Percentiles rank a stretch among this genome's conserved stretches.
Conservation (phyloP, 2,888 invertebrate species). For the Chelonus formosanus region DNA sequence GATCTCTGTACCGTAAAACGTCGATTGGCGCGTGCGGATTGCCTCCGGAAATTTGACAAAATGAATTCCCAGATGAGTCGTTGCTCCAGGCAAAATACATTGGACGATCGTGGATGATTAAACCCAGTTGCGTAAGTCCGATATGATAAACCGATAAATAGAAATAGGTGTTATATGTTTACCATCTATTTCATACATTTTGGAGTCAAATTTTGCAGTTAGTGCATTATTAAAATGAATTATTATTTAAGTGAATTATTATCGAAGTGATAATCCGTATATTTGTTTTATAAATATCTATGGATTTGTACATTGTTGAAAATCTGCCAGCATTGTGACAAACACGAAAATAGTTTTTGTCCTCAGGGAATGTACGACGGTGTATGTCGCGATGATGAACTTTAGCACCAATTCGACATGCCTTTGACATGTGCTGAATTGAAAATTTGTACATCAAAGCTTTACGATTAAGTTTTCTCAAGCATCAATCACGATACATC, state of each 20-base stretch:
- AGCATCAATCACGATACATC: conserved; percentile 13
- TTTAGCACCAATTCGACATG: conserved; percentile 16
- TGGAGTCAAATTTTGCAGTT: not conserved
- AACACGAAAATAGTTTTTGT: conserved; percentile 4
- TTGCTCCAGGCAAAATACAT: conserved; percentile 14
- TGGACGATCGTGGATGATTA: conserved; percentile 19
- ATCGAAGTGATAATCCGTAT: not conserved
- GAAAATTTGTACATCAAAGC: conserved; percentile 19
- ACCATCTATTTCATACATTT: not conserved
- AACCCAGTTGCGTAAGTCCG: conserved; percentile 12
- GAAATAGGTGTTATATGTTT: conserved; percentile 1
- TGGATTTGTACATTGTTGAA: not conserved
- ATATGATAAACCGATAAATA: conserved; percentile 16
- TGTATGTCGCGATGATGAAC: conserved; percentile 14
- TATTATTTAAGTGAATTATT: conserved; percentile 4
- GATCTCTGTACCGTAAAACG: conserved; percentile 4
- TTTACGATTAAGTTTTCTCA: conserved; percentile 15
- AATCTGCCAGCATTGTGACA: conserved; percentile 1
- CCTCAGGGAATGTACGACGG: conserved; percentile 7
- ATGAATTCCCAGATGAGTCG: conserved; percentile 24
- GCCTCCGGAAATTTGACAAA: conserved; percentile 20
- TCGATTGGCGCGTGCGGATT: conserved; percentile 13
- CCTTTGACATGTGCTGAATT: conserved; percentile 16
- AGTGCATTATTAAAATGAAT: conserved; percentile 2
- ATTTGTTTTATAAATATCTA: too few relatives aligned